Base-by-base conservation (phyloP, 2,888 invertebrate species). In the Allolobophora icterica region DNA sequence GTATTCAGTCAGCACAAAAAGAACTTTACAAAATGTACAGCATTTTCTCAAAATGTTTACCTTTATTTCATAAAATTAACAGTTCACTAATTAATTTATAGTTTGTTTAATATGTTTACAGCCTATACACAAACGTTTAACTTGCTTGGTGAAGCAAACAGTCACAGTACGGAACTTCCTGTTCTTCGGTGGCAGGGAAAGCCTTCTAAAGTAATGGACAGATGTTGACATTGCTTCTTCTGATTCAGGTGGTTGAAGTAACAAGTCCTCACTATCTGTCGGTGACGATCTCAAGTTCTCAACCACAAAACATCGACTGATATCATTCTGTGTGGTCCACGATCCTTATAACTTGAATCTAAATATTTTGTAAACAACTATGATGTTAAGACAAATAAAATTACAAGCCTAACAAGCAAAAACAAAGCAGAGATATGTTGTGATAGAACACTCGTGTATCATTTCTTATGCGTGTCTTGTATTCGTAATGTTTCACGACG, bases 201-300 rank as follows among this genome's bases (percentile, higher is more conserved):
- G 71, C n/a, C n/a, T n/a, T 71, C 71, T 71, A 71, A 71, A n/a
- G n/a, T 71, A 71, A n/a, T 71, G 71, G 71, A 71, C n/a, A n/a
- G 30, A 17, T n/a, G 71, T 8, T 24, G 52, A 24, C 24, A 11
- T 21, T 71, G 71, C 71, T 71, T n/a, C 71, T 71, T 13, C n/a
- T 3, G 71, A 30, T 71, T 71, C 71, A 71, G 71, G 17, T 71
- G 11, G 71, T 71, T 71, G 71, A 71, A 71, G 71, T 71, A n/a
- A n/a, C 11, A 71, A 71, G 30, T n/a, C n/a, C n/a, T 71, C 30
- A 8, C 52, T 24, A 52, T 52, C 52, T 24, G 19, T 21, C 24
- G 52, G 52, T 52, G 52, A 52, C 15, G 52, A 52, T 52, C 52
- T 52, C 52, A 52, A 42, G 42, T 42, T 24, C 52, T 52, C 52